A percentile compares a stretch with the other conserved stretches of the same genome.
Evolutionary conservation across 2,888 invertebrate genomes (phyloP).

Genomic region (Bembecia ichneumoniformis): DNA sequence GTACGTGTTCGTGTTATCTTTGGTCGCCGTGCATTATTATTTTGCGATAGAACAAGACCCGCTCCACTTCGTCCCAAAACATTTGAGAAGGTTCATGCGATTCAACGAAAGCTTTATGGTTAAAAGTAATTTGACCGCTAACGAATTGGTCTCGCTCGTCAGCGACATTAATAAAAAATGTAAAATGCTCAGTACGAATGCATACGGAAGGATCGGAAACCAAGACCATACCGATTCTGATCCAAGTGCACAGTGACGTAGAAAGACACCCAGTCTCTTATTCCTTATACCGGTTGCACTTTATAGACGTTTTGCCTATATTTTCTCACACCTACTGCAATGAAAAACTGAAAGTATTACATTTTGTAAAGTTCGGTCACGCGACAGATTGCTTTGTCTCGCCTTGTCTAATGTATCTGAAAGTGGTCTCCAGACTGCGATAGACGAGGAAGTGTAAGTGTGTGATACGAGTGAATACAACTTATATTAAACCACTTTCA

Average conservation of each 20-base stretch:
- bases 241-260: conserved; percentile 24
- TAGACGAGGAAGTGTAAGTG: background rate
- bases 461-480: no score
- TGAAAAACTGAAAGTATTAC: conserved; percentile 21
- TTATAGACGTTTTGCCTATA: conserved; percentile 26
- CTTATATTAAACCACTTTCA: no score
- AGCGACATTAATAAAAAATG: no score
- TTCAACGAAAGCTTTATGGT: conserved; percentile 2
- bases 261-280: conserved; percentile 25
- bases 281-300: conserved; percentile 27
- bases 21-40: no score
- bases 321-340: conserved; percentile 39
- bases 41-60: no score
- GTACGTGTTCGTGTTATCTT: no score
- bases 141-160: background rate
- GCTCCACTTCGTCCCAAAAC: background rate
- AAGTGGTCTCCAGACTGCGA: background rate
- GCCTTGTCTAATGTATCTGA: conserved; percentile 15
- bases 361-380: conserved; percentile 33
- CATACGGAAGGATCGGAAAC: conserved; percentile 13
- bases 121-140: background rate
- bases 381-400: conserved; percentile 34
- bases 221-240: conserved; percentile 21
- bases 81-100: background rate
- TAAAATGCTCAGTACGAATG: conserved; percentile 14